Conservation (phyloP, 2,888 invertebrate species). For the Cryptophagus acutangulus region DNA sequence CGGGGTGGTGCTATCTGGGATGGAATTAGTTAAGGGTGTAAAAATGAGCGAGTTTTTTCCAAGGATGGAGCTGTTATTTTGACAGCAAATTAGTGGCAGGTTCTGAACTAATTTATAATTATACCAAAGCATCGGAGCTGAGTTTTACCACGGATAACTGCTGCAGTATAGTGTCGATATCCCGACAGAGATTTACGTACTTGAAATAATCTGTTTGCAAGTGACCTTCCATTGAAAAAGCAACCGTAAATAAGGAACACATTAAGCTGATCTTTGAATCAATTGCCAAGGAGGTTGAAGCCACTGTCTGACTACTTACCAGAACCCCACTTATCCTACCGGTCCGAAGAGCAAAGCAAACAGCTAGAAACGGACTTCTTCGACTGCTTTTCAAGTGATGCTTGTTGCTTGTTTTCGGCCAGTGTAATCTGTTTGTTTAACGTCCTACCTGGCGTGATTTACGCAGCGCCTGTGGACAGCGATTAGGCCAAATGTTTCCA, state of each 20-base stretch:
- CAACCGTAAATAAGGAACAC: not conserved
- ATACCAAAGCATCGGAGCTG: conserved; percentile 42
- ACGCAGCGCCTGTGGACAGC: conserved; percentile 41
- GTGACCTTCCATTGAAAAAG: conserved; percentile 18
- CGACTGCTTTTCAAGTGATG: conserved; percentile 1
- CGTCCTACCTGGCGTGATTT: conserved; percentile 38
- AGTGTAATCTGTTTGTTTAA: conserved; percentile 23
- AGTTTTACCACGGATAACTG: conserved; percentile 45
- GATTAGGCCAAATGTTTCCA: conserved; percentile 45
- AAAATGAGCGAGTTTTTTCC: no score
- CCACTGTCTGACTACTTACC: conserved; percentile 42
- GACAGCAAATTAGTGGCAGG: conserved; percentile 47
- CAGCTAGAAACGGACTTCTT: conserved; percentile 26
- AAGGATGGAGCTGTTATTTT: conserved; percentile 41
- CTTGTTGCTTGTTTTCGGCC: conserved; percentile 19
- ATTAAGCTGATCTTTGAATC: not conserved
- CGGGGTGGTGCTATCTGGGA: no score
- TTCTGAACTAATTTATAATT: conserved; percentile 47
- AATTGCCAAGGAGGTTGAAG: conserved; percentile 18
- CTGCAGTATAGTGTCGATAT: conserved; percentile 42
- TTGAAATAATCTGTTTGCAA: conserved; percentile 28
- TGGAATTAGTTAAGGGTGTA: conserved; percentile 37
- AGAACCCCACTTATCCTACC: conserved; percentile 41
- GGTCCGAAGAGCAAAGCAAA: conserved; percentile 36
- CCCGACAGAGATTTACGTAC: conserved; percentile 44